Base-by-base conservation (phyloP, 2,888 invertebrate species). In the Amphipoea lucens region DNA sequence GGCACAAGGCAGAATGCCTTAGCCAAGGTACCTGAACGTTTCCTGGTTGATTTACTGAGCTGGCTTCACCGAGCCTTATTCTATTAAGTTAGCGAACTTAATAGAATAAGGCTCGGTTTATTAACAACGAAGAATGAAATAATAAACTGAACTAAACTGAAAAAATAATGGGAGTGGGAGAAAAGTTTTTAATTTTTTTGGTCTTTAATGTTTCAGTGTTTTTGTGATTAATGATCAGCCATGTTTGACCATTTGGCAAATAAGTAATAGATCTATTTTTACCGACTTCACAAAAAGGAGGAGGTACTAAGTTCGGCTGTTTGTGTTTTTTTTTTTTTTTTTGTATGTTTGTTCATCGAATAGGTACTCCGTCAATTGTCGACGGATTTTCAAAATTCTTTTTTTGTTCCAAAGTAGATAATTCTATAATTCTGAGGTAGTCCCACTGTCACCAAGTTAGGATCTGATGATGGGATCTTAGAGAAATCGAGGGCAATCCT, bases 41-140 rank as follows among this genome's bases (percentile, higher is more conserved):
- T 72, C 65, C 57, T 54, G 42, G 29, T 74, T 72, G 20, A 84
- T 87, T 75, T 42, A 76, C 60, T 74, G 20, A 70, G 17, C 20
- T n/a, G n/a, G 36, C 57, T 63, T 81, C 62, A 62, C 12, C 5
- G 60, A 54, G n/a, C 69, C 42, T 73, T 17, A 65, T 45, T 63
- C 51, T 48, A 72, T 69, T 82, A 57, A 23, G 45, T 51, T 69
- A n/a, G n/a, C 62, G n/a, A 60, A 68, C 54, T 54, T 54, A 54
- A 20, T 54, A 57, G 0, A 12, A 48, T 48, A 12, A 17, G 17
- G 51, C 17, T 57, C 40, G 42, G 23, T 69, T 68, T 45, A 66
- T 17, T 62, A 45, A n/a, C 17, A 48, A 48, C 11, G 36, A 42
- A 65, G 2, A 69, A 73, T 54, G 1, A 29, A 29, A 3, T n/a